phyloP scores from a whole-genome alignment of 2,113 vertebrate species.

The Porphyrio hochstetteri region DNA sequence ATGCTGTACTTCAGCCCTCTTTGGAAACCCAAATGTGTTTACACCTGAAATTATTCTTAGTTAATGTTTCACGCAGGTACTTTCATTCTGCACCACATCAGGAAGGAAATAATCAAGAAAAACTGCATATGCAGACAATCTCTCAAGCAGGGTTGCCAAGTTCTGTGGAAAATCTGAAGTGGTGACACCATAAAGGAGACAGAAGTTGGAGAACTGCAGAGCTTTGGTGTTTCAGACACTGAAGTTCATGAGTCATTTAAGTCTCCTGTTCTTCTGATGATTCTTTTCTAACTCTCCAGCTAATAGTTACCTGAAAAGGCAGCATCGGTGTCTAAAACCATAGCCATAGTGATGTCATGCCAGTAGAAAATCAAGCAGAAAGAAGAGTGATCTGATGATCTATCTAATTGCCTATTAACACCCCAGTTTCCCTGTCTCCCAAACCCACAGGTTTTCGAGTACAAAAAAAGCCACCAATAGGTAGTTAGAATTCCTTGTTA shows the following conservation, averaged over 20 bases:
- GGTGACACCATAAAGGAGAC: neutral
- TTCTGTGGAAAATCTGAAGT: neutral
- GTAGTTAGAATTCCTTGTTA: neutral
- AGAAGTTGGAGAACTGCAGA: neutral
- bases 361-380: neutral
- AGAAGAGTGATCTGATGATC: neutral
- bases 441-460: neutral
- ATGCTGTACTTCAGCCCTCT: neutral
- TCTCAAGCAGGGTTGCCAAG: neutral
- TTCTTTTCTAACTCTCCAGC: neutral
- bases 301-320: neutral
- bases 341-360: neutral
- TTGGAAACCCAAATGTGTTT: neutral
- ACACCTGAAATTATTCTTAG: slow-evolving; percentile 1
- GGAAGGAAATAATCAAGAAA: neutral
- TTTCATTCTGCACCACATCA: neutral
- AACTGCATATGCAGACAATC: neutral
- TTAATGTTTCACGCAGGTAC: neutral
- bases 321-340: neutral
- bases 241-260: neutral
- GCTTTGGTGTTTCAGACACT: neutral
- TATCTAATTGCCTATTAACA: neutral
- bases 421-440: neutral
- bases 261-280: neutral
- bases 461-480: neutral